These are phyloP conservation scores for Heliocidaris erythrogramma DNA, from an alignment of 35 echinoderm and acorn worm species.

Conservation along the genomic window DNA sequence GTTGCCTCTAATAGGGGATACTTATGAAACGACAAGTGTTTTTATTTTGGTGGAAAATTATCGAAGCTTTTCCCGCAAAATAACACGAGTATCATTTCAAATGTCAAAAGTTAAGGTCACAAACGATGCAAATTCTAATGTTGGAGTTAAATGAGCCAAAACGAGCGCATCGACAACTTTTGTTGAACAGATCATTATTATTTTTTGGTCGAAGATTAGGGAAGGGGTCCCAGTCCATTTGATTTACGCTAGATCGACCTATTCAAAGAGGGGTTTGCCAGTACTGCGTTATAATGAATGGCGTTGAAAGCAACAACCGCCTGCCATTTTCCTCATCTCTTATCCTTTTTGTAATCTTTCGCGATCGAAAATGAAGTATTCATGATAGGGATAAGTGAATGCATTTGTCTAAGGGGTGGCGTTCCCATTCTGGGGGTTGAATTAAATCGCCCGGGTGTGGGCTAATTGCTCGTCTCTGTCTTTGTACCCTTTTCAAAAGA, in stretches of 20 bases:
- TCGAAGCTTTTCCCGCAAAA: not conserved
- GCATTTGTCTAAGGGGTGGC: not conserved
- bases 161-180: not conserved
- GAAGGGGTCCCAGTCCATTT: not conserved
- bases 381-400: not conserved
- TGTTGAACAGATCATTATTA: not conserved
- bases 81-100: not conserved
- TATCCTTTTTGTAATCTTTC: not conserved
- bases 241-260: not conserved
- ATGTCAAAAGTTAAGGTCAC: not conserved
- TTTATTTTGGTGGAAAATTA: not conserved
- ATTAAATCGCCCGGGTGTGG: not conserved
- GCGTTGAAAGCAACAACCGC: not conserved
- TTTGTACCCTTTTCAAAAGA: not conserved
- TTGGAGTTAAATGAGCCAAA: not conserved
- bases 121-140: not conserved
- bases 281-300: not conserved
- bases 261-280: not conserved
- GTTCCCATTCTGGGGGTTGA: not conserved
- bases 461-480: not conserved
- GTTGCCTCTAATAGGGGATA: not conserved
- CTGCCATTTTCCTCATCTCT: not conserved
- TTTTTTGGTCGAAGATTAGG: not conserved
- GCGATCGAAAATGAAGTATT: slow-evolving; percentile 16
- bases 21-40: not conserved